Evolutionary conservation across 1,140 invertebrate genomes (phyloP), one percentile per base, ranked within the genome.

Genomic region (Ceratitis capitata): DNA sequence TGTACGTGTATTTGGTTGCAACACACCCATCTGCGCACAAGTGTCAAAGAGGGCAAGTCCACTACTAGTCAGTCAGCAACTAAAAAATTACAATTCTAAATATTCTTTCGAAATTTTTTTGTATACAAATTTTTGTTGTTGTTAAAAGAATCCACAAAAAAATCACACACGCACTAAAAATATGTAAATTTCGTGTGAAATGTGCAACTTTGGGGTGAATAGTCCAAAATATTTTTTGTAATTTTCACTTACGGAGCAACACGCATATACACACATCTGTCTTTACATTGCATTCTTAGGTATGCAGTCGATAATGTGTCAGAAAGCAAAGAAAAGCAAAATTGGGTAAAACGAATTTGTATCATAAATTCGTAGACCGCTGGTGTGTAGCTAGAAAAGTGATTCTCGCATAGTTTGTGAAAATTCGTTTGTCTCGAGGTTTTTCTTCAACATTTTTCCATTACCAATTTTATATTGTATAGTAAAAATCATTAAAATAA

Each of bases 1-100:
- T 7, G n/a, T n/a, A n/a, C n/a, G n/a, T n/a, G n/a, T n/a, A n/a
- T n/a, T 10, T 45, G 45, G 69, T 69, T 78, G 69, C 69, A 78
- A 78, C 35, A 78, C 35, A 78, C 69, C 39, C 69, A 78, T 39
- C 35, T 78, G 69, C 23, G 42, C 69, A n/a, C 35, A 78, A 78
- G 42, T 78, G 69, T 78, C 69, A 78, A 78, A 35, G 12, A 23
- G 39, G 35, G 69, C 39, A 23, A 78, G 35, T 42, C 39, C 39
- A 39, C 61, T 61, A 19, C 23, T 14, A 19, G 32, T 42, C 42
- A 78, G 39, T 42, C 39, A 78, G 0, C 19, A 12, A 78, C 69
- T 45, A 69, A 69, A 69, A n/a, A 19, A 26, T 42, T 78, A 45
- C 39, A 78, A 32, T 78, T 12, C 39, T 35, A 1, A 3, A 39